A percentile compares a stretch with the other conserved stretches of the same genome.
Conservation (phyloP, 2,113 vertebrate genomes). For the Silurus meridionalis region DNA sequence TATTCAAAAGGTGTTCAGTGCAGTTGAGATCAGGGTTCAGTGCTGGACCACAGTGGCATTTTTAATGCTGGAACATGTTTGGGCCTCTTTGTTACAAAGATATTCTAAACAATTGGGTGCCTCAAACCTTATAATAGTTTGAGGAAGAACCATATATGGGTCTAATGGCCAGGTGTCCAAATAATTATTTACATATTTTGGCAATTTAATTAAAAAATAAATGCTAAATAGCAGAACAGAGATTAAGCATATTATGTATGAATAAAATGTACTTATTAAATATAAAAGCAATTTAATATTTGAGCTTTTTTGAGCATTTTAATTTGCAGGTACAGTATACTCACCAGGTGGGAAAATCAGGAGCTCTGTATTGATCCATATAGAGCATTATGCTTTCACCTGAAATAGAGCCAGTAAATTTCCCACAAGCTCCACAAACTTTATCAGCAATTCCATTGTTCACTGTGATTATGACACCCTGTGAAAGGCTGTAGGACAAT, state of each 20-base stretch:
- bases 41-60: neutral
- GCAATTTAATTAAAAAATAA: neutral
- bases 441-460: conserved; percentile 19
- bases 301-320: neutral
- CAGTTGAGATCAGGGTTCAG: neutral
- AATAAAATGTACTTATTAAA: neutral
- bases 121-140: neutral
- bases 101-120: neutral
- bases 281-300: neutral
- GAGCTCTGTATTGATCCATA: conserved; percentile 49
- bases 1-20: neutral
- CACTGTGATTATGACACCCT: conserved; percentile 51
- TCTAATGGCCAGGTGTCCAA: neutral
- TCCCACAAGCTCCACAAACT: conserved; percentile 60
- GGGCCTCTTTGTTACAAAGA: neutral
- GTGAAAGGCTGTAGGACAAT: conserved; percentile 49
- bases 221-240: neutral
- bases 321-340: conserved; percentile 18
- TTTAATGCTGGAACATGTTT: neutral
- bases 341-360: conserved; percentile 49
- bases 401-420: conserved; percentile 35
- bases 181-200: neutral
- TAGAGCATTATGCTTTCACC: conserved; percentile 31
- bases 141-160: neutral
- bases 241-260: neutral